Conservation (phyloP, 2,797 vertebrate genomes). For the Esox masquinongy region DNA sequence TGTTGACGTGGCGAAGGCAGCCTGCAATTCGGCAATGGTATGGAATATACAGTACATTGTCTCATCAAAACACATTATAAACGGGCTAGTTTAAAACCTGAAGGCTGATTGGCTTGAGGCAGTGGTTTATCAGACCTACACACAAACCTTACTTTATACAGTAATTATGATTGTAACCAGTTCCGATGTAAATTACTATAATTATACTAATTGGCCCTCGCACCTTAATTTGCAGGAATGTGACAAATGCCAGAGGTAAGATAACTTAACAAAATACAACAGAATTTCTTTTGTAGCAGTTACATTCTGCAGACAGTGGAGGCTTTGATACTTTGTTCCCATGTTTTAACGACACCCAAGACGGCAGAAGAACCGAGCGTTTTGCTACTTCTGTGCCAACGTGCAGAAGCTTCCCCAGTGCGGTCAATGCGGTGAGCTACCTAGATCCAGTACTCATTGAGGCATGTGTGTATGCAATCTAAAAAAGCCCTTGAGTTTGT, state of each 20-base stretch:
- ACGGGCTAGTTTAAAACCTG: no score
- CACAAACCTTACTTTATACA: no score
- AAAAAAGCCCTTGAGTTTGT: neutral
- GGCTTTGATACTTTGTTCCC: neutral
- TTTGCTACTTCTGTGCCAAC: constrained; percentile 95
- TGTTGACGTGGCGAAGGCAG: constrained; percentile 93
- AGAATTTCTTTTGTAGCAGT: neutral
- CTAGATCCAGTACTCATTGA: neutral
- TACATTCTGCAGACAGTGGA: neutral
- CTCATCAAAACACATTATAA: neutral
- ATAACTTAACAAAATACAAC: neutral
- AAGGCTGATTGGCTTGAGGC: no score
- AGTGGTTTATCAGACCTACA: no score
- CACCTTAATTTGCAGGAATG: constrained; percentile 84
- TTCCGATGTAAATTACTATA: neutral
- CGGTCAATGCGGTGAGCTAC: constrained; percentile 93
- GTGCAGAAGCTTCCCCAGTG: constrained; percentile 96
- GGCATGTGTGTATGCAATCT: neutral
- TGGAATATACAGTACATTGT: neutral
- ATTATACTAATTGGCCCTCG: neutral
- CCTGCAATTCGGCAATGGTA: constrained; percentile 93
- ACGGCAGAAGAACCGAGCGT: constrained; percentile 96
- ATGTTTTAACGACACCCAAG: constrained; percentile 63
- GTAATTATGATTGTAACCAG: no score
- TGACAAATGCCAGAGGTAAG: constrained; percentile 96